Percentiles rank a stretch among this genome's conserved stretches.
Evolutionary conservation across 2,113 vertebrate genomes (phyloP).

Genomic region (Rattus norvegicus): GRCr8 NC_086023.1:65945001-65945500

Average conservation of each 20-base stretch:
- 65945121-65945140: background rate
- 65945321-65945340: background rate
- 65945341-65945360: background rate
- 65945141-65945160: background rate
- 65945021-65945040: background rate
- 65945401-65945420: background rate
- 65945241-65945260: background rate
- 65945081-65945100: background rate
- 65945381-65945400: background rate
- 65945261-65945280: background rate
- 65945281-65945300: too few relatives aligned
- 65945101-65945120: background rate
- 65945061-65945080: background rate
- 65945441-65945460: slow-evolving; percentile 14
- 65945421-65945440: slow-evolving; percentile 6
- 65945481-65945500: background rate
- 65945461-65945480: background rate
- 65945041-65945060: too few relatives aligned
- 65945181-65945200: background rate
- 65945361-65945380: background rate
- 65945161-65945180: background rate
- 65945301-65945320: background rate
- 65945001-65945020: background rate
- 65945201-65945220: background rate
- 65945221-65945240: background rate